phyloP scores from a whole-genome alignment of 2,888 invertebrate genomes.

The Harmothoe impar region DNA sequence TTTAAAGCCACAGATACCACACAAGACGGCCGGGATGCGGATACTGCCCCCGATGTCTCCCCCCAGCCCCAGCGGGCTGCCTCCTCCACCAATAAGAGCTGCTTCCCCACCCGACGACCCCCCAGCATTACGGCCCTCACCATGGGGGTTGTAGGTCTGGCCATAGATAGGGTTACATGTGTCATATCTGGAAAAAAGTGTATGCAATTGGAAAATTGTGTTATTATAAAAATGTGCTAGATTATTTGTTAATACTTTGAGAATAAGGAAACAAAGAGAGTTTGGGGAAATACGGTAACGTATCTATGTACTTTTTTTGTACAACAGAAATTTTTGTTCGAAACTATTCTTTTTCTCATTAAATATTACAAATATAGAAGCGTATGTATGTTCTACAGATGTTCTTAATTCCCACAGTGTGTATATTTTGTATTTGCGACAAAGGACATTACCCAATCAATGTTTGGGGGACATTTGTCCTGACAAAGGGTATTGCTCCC shows the following conservation, averaged over 20 bases:
- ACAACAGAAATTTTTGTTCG: no score
- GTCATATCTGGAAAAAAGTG: conserved; percentile 66
- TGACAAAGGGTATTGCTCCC: conserved; percentile 85
- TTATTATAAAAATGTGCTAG: no score
- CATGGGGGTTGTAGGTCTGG: conserved; percentile 83
- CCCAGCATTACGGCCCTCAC: conserved; percentile 81
- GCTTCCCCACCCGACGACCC: conserved; percentile 84
- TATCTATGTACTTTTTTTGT: no score
- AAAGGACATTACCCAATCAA: conserved; percentile 72
- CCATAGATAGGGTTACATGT: conserved; percentile 75
- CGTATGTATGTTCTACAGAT: no score
- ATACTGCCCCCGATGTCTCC: conserved; percentile 85
- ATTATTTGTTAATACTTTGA: no score
- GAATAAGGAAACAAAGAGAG: no score
- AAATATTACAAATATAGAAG: no score
- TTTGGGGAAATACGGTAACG: no score
- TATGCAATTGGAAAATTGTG: no score
- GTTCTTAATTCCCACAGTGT: no score
- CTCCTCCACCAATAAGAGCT: conserved; percentile 83
- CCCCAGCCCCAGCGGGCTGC: conserved; percentile 83
- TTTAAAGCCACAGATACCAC: conserved; percentile 84
- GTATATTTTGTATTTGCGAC: no score
- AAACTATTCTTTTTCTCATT: no score
- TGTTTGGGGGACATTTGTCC: conserved; percentile 84
- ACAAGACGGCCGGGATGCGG: conserved; percentile 84